Conservation (phyloP, 2,797 vertebrate genomes). For the Remorina albescens region DNA sequence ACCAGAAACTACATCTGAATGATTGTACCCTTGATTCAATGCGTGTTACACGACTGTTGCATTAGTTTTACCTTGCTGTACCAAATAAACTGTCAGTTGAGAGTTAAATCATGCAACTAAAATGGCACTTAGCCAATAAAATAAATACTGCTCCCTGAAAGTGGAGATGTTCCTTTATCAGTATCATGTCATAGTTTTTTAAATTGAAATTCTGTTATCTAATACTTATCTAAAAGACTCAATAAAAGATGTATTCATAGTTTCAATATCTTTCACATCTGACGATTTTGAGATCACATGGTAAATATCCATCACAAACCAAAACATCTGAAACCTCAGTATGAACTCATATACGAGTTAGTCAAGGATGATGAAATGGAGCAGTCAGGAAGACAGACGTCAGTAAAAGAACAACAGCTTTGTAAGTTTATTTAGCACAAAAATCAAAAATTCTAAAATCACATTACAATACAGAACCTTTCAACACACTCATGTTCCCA, state of each 20-base stretch:
- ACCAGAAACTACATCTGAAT: not conserved
- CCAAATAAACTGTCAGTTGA: too few relatives aligned
- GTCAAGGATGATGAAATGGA: not conserved
- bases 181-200: too few relatives aligned
- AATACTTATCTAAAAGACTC: not conserved
- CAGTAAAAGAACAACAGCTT: slow-evolving; percentile 3
- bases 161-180: too few relatives aligned
- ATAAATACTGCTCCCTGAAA: too few relatives aligned
- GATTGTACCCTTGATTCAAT: not conserved
- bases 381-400: not conserved
- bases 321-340: not conserved
- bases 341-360: too few relatives aligned
- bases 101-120: not conserved
- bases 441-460: slow-evolving; percentile 34
- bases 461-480: not conserved
- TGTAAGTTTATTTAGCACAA: slow-evolving; percentile 56
- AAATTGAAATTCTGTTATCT: not conserved
- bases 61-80: too few relatives aligned
- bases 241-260: not conserved
- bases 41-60: not conserved
- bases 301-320: not conserved
- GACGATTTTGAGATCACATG: not conserved
- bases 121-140: too few relatives aligned
- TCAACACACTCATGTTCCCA: slow-evolving; percentile 36
- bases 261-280: not conserved